phyloP scores from a whole-genome alignment of 2,888 invertebrate species.

The Ornithoptera alexandrae region DNA sequence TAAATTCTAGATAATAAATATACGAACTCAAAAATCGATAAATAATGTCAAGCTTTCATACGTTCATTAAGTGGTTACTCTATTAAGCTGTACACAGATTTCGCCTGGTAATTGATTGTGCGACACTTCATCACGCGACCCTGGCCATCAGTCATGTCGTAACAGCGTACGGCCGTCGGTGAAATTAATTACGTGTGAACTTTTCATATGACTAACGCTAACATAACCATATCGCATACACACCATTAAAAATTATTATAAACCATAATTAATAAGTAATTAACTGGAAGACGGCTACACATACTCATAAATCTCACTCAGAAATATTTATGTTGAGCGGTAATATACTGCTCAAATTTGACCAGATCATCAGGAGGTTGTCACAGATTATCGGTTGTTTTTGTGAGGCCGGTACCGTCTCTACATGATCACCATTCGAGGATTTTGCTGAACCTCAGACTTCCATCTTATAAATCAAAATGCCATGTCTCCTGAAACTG shows the following conservation, averaged over 20 bases:
- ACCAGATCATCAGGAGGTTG: no score
- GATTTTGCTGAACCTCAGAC: no score
- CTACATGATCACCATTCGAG: no score
- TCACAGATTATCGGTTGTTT: no score
- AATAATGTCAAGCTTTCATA: neutral
- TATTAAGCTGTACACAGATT: conserved; percentile 20
- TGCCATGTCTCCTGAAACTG: no score
- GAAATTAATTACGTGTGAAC: conserved; percentile 28
- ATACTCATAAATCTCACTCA: no score
- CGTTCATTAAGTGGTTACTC: neutral
- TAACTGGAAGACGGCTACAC: no score
- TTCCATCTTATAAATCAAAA: no score
- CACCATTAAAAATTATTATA: neutral
- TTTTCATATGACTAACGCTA: conserved; percentile 8
- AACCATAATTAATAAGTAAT: no score
- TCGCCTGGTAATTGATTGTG: conserved; percentile 41
- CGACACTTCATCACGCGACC: conserved; percentile 61
- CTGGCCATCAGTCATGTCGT: conserved; percentile 55
- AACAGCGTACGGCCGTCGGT: conserved; percentile 30
- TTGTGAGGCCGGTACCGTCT: no score
- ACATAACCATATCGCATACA: neutral
- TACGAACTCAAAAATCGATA: neutral
- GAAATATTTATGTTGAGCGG: no score
- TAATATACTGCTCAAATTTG: no score
- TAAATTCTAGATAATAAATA: neutral